A percentile compares a stretch with the other conserved stretches of the same genome.
Conservation (phyloP, 1,140 invertebrate genomes). For the Lepidurus packardi region DNA sequence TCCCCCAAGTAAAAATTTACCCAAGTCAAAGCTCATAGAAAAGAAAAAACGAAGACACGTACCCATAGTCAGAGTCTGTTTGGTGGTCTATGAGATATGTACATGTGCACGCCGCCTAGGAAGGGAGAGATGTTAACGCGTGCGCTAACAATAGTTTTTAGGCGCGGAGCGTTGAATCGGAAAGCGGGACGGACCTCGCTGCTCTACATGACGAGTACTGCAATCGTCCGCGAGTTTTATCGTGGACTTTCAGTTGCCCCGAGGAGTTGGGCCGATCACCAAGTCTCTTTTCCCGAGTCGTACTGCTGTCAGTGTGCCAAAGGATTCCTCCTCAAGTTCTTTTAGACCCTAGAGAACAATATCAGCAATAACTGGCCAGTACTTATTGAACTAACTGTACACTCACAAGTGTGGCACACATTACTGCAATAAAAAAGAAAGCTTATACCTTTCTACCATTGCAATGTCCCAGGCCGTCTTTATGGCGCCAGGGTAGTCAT, state of each 20-base stretch:
- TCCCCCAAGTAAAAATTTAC: too few relatives aligned
- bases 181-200: background rate
- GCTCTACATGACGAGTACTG: slow-evolving; percentile 8
- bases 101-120: too few relatives aligned
- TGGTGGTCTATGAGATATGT: too few relatives aligned
- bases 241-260: slow-evolving; percentile 2
- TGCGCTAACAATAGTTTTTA: background rate
- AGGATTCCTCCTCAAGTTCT: background rate
- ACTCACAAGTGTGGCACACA: background rate
- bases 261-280: background rate
- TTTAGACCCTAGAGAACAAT: background rate
- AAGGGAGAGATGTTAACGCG: background rate
- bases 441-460: too few relatives aligned
- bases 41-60: too few relatives aligned
- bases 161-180: slow-evolving; percentile 12
- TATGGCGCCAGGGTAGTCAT: too few relatives aligned
- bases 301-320: background rate
- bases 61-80: too few relatives aligned
- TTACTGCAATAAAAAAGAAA: too few relatives aligned
- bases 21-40: too few relatives aligned
- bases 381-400: background rate
- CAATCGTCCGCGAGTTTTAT: slow-evolving; percentile 1
- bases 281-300: background rate
- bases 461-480: too few relatives aligned
- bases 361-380: background rate